These are phyloP conservation scores for Eufriesea mexicana DNA, from an alignment of 1,140 invertebrate genomes.

Conservation along the genomic window DNA sequence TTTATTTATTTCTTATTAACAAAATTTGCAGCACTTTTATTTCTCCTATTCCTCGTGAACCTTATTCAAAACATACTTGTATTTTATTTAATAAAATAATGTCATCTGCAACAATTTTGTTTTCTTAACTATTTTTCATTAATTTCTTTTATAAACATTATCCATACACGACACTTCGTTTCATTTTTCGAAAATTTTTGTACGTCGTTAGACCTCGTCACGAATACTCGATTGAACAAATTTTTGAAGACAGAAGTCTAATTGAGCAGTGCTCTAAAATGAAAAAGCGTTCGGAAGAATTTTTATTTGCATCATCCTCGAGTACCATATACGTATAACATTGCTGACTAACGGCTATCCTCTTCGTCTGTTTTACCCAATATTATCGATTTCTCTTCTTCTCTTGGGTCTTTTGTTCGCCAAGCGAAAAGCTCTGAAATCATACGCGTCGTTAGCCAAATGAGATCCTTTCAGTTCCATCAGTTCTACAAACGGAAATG, in stretches of 20 bases:
- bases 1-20: background rate
- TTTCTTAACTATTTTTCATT: too few relatives aligned
- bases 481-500: slow-evolving; percentile 25
- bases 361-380: slow-evolving; percentile 42
- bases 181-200: too few relatives aligned
- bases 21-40: background rate
- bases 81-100: too few relatives aligned
- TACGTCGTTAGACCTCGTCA: too few relatives aligned
- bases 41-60: too few relatives aligned
- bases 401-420: slow-evolving; percentile 30
- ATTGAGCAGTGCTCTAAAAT: too few relatives aligned
- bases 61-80: too few relatives aligned
- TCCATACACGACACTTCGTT: too few relatives aligned
- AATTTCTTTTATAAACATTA: too few relatives aligned
- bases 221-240: too few relatives aligned
- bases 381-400: slow-evolving; percentile 34
- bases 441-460: slow-evolving; percentile 54
- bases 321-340: background rate
- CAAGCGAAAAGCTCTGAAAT: slow-evolving; percentile 46
- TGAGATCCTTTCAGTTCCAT: slow-evolving; percentile 46
- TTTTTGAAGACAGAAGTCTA: too few relatives aligned
- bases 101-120: too few relatives aligned
- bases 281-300: background rate
- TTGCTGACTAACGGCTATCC: slow-evolving; percentile 22
- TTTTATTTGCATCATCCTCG: background rate